phyloP scores from a whole-genome alignment of 2,888 invertebrate species.

The Agonopterix heracliana region DNA sequence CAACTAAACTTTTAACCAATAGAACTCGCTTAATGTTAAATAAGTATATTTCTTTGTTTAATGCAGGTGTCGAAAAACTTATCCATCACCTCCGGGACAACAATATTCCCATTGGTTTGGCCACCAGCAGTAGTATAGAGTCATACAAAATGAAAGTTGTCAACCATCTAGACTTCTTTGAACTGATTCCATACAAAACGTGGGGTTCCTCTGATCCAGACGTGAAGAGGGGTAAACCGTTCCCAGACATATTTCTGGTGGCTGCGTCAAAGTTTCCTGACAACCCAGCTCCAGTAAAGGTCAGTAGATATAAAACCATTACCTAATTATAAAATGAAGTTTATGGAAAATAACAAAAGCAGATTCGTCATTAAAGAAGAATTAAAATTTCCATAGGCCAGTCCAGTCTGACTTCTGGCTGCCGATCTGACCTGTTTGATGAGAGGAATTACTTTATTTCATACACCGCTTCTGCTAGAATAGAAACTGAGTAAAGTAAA shows the following conservation, averaged over 20 bases:
- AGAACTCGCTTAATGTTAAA: too few relatives aligned
- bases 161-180: slow-evolving; percentile 81
- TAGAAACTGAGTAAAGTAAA: too few relatives aligned
- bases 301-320: slow-evolving; percentile 17
- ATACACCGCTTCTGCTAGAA: too few relatives aligned
- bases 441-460: too few relatives aligned
- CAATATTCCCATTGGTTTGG: slow-evolving; percentile 88
- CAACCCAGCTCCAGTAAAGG: slow-evolving; percentile 76
- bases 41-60: too few relatives aligned
- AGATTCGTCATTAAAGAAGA: too few relatives aligned
- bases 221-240: slow-evolving; percentile 90
- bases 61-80: slow-evolving; percentile 83
- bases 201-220: slow-evolving; percentile 89
- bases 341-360: too few relatives aligned
- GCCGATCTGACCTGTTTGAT: too few relatives aligned
- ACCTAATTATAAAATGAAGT: background rate
- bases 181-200: slow-evolving; percentile 82
- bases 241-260: slow-evolving; percentile 90
- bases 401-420: too few relatives aligned
- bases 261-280: slow-evolving; percentile 84
- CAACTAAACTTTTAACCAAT: too few relatives aligned
- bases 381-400: too few relatives aligned
- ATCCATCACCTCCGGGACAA: slow-evolving; percentile 82
- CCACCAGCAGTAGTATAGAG: slow-evolving; percentile 87
- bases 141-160: slow-evolving; percentile 83